Conservation (phyloP, 2,888 invertebrate species). For the Platycnemis pennipes region DNA sequence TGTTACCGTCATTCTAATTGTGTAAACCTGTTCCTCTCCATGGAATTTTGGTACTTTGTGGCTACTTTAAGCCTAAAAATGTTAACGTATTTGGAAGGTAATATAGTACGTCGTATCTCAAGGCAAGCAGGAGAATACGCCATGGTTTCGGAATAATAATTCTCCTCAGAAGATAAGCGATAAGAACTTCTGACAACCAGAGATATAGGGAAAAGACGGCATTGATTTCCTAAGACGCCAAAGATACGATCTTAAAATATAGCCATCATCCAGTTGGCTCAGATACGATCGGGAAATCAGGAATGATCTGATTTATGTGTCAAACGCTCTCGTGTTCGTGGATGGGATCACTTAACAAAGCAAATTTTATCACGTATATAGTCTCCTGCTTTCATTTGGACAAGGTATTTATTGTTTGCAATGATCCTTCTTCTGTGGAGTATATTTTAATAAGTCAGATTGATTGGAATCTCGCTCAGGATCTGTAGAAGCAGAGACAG, state of each 20-base stretch:
- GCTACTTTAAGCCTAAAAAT: background rate
- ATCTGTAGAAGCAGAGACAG: background rate
- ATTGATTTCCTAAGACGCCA: conserved; percentile 8
- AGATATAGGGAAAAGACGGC: background rate
- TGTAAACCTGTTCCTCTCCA: too few relatives aligned
- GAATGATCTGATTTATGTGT: conserved; percentile 2
- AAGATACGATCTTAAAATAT: background rate
- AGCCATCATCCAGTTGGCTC: background rate
- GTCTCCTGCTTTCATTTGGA: background rate
- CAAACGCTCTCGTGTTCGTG: background rate
- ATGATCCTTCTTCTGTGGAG: background rate
- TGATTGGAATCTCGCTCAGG: background rate
- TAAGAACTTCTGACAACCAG: background rate
- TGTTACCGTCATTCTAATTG: too few relatives aligned
- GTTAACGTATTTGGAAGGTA: background rate
- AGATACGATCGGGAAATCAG: conserved; percentile 4
- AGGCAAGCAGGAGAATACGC: background rate
- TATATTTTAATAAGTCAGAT: background rate
- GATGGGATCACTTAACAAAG: background rate
- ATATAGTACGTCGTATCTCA: background rate
- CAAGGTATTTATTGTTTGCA: background rate
- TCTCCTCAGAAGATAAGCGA: background rate
- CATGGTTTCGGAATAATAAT: background rate
- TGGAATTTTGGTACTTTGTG: background rate
- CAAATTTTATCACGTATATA: conserved; percentile 5